A percentile compares a stretch with the other conserved stretches of the same genome.
phyloP scores from a whole-genome alignment of 1,140 invertebrate species.

The Orussus abietinus region DNA sequence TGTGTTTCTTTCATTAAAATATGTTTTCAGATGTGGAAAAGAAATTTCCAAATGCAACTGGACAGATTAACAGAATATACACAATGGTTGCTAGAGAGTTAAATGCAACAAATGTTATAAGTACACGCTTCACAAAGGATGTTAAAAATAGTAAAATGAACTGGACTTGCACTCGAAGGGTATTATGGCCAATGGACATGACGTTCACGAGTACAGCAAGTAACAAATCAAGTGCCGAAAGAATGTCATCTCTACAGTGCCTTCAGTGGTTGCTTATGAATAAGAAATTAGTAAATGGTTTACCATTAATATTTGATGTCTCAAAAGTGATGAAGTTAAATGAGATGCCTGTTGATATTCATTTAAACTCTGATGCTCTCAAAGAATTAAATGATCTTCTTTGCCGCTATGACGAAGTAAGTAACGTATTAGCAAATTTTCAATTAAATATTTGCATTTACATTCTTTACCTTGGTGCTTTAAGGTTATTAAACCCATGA shows the following conservation, averaged over 20 bases:
- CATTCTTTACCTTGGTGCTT: background rate
- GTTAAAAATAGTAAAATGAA: background rate
- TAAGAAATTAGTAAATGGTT: slow-evolving; percentile 20
- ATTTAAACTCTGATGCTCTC: slow-evolving; percentile 20
- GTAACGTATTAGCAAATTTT: slow-evolving; percentile 4
- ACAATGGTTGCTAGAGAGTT: slow-evolving; percentile 19
- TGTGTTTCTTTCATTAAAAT: no score
- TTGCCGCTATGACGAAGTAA: slow-evolving; percentile 23
- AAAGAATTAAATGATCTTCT: slow-evolving; percentile 25
- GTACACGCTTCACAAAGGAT: background rate
- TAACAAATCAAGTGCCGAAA: slow-evolving; percentile 24
- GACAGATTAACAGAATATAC: slow-evolving; percentile 21
- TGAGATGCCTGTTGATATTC: slow-evolving; percentile 12
- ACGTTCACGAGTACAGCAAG: slow-evolving; percentile 20
- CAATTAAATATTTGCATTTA: slow-evolving; percentile 2
- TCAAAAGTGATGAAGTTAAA: slow-evolving; percentile 8
- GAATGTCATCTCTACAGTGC: slow-evolving; percentile 25
- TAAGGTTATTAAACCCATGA: slow-evolving; percentile 1
- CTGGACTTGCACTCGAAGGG: slow-evolving; percentile 23
- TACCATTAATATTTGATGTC: slow-evolving; percentile 21
- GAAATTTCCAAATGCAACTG: slow-evolving; percentile 18
- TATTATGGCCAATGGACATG: slow-evolving; percentile 37
- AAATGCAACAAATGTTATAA: slow-evolving; percentile 12
- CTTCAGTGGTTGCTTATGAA: slow-evolving; percentile 33
- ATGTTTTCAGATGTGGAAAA: slow-evolving; percentile 30